Conservation (phyloP, 2,113 vertebrate genomes). For the Sterrhoptilus dennistouni region DNA sequence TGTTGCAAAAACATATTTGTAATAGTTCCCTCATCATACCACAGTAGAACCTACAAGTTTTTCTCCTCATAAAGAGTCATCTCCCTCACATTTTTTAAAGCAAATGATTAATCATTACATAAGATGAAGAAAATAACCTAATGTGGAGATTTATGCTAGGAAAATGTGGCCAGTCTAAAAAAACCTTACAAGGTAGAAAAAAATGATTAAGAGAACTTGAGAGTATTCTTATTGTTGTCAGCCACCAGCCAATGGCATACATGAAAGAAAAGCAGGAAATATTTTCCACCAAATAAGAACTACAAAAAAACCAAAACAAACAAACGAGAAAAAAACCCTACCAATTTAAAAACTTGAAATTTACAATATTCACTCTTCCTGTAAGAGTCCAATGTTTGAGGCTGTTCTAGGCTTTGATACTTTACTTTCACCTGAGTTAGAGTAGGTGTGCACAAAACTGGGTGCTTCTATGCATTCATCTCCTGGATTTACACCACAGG, state of each 20-base stretch:
- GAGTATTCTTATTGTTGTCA: not conserved
- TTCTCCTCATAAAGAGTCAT: not conserved
- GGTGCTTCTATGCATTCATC: not conserved
- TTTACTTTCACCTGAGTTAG: not conserved
- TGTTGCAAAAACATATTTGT: not conserved
- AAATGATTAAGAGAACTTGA: not conserved
- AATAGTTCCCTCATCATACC: not conserved
- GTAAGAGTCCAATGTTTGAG: not conserved
- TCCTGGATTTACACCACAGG: not conserved
- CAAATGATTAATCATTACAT: not conserved
- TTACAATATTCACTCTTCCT: not conserved
- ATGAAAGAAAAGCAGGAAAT: not conserved
- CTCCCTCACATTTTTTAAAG: not conserved
- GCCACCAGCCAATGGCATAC: not conserved
- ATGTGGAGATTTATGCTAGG: fast-evolving
- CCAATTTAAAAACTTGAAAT: not conserved
- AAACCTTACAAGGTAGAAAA: not conserved
- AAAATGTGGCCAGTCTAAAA: not conserved
- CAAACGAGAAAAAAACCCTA: too few species aligned
- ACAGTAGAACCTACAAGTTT: not conserved
- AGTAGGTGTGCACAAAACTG: not conserved
- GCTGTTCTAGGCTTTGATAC: not conserved
- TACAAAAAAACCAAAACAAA: not conserved
- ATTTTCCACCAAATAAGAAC: not conserved
- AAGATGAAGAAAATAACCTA: not conserved